A percentile compares a stretch with the other conserved stretches of the same genome.
Evolutionary conservation across 2,888 invertebrate species (phyloP).

Genomic region (Zelleria hepariella): DNA sequence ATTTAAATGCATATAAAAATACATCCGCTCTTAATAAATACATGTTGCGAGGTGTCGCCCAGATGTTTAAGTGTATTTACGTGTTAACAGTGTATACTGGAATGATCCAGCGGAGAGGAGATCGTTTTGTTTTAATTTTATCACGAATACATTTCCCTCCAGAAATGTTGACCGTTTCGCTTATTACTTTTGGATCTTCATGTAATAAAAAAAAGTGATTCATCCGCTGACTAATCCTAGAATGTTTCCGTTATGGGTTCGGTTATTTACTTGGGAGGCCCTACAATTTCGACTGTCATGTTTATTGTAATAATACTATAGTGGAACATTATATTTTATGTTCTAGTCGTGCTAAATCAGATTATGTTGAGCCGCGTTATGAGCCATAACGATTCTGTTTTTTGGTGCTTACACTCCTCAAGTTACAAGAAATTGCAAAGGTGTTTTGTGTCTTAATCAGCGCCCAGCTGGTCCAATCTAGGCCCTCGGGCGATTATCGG

Average conservation of each 20-base stretch:
- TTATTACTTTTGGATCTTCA: neutral
- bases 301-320: neutral
- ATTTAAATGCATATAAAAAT: neutral
- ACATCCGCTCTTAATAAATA: neutral
- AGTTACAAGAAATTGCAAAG: conserved; percentile 20
- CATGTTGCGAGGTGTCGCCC: conserved; percentile 26
- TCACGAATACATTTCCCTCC: conserved; percentile 9
- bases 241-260: neutral
- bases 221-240: neutral
- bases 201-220: neutral
- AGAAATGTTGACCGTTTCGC: neutral
- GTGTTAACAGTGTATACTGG: conserved; percentile 29
- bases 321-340: neutral
- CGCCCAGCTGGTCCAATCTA: conserved; percentile 48
- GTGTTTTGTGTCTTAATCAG: conserved; percentile 59
- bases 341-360: neutral
- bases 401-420: neutral
- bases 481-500: conserved; percentile 54
- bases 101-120: conserved; percentile 25
- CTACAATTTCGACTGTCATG: neutral
- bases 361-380: neutral
- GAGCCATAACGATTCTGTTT: neutral
- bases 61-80: conserved; percentile 41
- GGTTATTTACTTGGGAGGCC: neutral
- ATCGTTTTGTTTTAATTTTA: conserved; percentile 24